Conservation (phyloP, 2,888 invertebrate species). For the Pristionchus maxplancki region DNA sequence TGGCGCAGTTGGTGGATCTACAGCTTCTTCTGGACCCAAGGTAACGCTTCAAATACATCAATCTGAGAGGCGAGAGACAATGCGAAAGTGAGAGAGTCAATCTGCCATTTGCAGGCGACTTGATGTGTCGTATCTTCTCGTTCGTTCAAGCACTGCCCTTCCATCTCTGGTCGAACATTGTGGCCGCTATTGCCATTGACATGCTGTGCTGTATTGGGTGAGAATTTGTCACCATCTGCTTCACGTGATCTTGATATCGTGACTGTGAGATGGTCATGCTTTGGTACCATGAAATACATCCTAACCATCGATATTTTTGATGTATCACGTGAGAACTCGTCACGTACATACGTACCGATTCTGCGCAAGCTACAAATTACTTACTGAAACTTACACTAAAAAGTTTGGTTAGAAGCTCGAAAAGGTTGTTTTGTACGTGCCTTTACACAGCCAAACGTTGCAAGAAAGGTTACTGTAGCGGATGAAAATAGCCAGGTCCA, state of each 20-base stretch:
- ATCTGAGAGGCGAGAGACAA: not conserved
- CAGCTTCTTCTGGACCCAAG: conserved; percentile 71
- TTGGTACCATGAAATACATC: too few relatives aligned
- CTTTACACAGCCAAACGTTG: not conserved
- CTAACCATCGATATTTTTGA: too few relatives aligned
- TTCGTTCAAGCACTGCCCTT: conserved; percentile 71
- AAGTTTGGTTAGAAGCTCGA: too few relatives aligned
- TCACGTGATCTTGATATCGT: too few relatives aligned
- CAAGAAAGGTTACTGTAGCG: not conserved
- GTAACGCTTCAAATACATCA: conserved; percentile 40
- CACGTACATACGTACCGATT: too few relatives aligned
- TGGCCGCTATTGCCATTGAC: conserved; percentile 73
- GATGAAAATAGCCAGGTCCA: not conserved
- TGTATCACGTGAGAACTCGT: too few relatives aligned
- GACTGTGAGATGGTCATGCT: too few relatives aligned
- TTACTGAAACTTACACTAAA: too few relatives aligned
- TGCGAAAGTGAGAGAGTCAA: not conserved
- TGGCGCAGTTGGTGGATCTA: conserved; percentile 74
- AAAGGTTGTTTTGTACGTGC: not conserved
- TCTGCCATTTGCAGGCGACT: conserved; percentile 58
- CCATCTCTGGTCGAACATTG: conserved; percentile 75
- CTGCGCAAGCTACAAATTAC: too few relatives aligned
- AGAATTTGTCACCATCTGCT: too few relatives aligned
- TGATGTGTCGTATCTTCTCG: conserved; percentile 69
- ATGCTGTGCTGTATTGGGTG: conserved; percentile 74